A percentile compares a stretch with the other conserved stretches of the same genome.
Evolutionary conservation across 92 coral and sea anemone species (phyloP).

Genomic region (Nematostella vectensis): DNA sequence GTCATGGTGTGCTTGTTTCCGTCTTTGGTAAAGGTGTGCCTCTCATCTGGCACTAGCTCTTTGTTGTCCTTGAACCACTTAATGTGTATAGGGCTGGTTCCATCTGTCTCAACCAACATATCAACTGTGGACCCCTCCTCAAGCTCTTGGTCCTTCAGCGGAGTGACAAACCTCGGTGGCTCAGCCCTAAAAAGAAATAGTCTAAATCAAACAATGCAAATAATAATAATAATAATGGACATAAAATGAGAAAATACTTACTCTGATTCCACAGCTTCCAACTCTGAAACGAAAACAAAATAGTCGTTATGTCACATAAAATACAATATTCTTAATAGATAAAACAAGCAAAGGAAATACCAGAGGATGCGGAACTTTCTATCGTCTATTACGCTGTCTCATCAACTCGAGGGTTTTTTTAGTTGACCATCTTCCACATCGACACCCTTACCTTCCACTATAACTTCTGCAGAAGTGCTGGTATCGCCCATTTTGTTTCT

Average conservation of each 20-base stretch:
- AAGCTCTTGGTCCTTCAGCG: conserved; percentile 50
- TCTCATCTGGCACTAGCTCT: conserved; percentile 32
- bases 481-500: conserved; percentile 41
- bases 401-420: too few relatives aligned
- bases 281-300: conserved; percentile 21
- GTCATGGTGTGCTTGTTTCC: conserved; percentile 46
- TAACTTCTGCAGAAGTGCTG: conserved; percentile 50
- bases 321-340: too few relatives aligned
- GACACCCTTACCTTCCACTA: conserved; percentile 64
- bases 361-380: too few relatives aligned
- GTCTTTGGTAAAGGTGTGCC: conserved; percentile 32
- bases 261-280: conserved; percentile 34
- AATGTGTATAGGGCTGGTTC: conserved; percentile 48
- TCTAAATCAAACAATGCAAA: neutral
- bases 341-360: too few relatives aligned
- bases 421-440: too few relatives aligned
- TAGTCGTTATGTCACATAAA: too few relatives aligned
- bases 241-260: conserved; percentile 4
- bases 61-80: conserved; percentile 67
- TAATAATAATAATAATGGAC: neutral
- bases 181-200: conserved; percentile 30
- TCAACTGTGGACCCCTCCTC: conserved; percentile 57
- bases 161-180: conserved; percentile 64
- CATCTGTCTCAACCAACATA: conserved; percentile 40
- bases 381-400: too few relatives aligned